These are phyloP conservation scores for Xenotilapia leptura DNA, from an alignment of 2,113 vertebrate genomes.

Conservation along the genomic window DNA sequence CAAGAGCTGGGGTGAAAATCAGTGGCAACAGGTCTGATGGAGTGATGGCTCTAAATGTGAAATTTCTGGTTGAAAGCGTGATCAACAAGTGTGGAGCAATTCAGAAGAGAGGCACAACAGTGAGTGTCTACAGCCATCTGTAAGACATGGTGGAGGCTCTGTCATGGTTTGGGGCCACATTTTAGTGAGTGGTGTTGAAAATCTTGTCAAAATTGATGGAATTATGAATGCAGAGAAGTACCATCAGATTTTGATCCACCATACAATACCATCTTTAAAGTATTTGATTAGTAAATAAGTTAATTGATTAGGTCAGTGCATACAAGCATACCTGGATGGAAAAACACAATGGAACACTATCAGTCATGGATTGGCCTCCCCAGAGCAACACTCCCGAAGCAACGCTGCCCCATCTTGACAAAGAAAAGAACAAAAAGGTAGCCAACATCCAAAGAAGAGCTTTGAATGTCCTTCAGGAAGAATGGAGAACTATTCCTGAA, in stretches of 20 bases:
- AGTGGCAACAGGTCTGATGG: background rate
- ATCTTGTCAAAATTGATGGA: background rate
- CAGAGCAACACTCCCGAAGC: background rate
- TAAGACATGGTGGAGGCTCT: background rate
- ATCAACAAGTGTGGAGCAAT: background rate
- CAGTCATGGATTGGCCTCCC: background rate
- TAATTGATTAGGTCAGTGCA: background rate
- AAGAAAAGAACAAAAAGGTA: background rate
- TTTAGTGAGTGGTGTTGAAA: accelerated
- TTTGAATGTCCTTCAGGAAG: background rate
- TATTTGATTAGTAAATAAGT: background rate
- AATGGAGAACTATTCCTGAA: background rate
- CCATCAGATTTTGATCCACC: background rate
- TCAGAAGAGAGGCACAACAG: background rate
- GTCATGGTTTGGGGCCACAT: background rate
- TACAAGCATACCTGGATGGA: background rate
- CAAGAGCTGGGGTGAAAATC: background rate
- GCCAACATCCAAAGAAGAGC: background rate
- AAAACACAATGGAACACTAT: background rate
- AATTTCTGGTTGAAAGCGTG: background rate
- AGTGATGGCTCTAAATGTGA: background rate
- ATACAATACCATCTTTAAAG: background rate
- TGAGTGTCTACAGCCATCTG: background rate
- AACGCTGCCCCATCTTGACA: background rate
- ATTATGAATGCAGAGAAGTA: background rate